Evolutionary conservation across 2,113 vertebrate species (phyloP), one percentile per base, ranked within the genome.

Genomic region (Caranx ignobilis): DNA sequence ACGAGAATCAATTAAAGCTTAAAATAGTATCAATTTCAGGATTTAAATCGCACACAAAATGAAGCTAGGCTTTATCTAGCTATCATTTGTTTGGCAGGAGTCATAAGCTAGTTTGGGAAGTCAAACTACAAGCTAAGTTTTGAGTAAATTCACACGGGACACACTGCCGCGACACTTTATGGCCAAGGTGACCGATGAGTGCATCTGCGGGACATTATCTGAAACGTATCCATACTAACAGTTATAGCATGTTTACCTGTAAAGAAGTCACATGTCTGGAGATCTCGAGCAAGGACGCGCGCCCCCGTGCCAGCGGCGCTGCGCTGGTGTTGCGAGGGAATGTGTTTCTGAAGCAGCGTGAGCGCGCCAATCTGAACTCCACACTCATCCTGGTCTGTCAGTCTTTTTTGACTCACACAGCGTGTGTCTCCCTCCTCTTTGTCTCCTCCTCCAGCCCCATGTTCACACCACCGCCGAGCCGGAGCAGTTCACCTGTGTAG

Each of bases 361-460:
- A 79, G 85, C 77, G 88, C 88, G 75, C 89, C 64, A 41, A 37
- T 85, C 79, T 81, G 32, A 77, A 76, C 77, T 84, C 71, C 71
- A 56, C 64, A 26, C 79, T 85, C 77, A 43, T 37, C 65, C 48
- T 18, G 34, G 43, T 72, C 84, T 50, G 39, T 82, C 72, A 39
- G 31, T 71, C 21, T 35, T 26, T 45, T 65, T 16, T 70, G 7
- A 13, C 31, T 71, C 71, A 52, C 64, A 47, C 78, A 35, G 61
- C 32, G 54, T 60, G 54, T 3, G 78, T 52, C 60, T 74, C 32
- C 41, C 70, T 65, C 73, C 83, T 71, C 69, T 26, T 19, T 39
- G 50, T 65, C 79, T 82, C 61, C 34, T 45, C 61, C 34, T 54
- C 39, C 68, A 72, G 81, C 75, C 74, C 72, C 75, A 79, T 84